These are phyloP conservation scores for Parnassius glacialis DNA, from an alignment of 2,888 invertebrate species.

Conservation along the genomic window DNA sequence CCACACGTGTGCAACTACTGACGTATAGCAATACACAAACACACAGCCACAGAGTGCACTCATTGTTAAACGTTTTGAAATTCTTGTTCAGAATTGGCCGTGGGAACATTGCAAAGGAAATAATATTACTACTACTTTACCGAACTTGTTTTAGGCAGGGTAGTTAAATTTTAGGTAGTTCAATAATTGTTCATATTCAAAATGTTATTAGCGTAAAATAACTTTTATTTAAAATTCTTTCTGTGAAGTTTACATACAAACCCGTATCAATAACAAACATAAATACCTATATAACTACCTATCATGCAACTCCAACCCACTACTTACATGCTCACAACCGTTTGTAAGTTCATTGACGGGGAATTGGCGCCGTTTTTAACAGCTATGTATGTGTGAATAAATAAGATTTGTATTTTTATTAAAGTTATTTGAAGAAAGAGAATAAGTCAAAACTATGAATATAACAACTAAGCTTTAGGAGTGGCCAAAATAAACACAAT, in stretches of 20 bases:
- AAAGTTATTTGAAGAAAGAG: constrained; percentile 5
- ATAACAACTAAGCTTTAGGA: constrained; percentile 23
- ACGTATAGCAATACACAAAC: constrained; percentile 35
- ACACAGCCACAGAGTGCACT: constrained; percentile 52
- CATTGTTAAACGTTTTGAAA: constrained; percentile 73
- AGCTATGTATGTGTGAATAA: constrained; percentile 15
- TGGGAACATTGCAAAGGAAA: constrained; percentile 52
- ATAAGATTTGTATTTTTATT: constrained; percentile 1
- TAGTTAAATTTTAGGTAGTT: too few relatives aligned
- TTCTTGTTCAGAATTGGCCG: constrained; percentile 67
- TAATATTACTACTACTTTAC: constrained; percentile 10
- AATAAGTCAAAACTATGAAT: constrained; percentile 25
- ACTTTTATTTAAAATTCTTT: too few relatives aligned
- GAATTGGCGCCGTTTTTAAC: constrained; percentile 48
- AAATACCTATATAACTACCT: constrained; percentile 17
- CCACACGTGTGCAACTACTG: constrained; percentile 35
- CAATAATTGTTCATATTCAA: not conserved
- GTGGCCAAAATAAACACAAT: constrained; percentile 22
- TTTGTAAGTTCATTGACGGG: constrained; percentile 52
- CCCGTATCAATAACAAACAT: constrained; percentile 14
- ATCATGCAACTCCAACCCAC: constrained; percentile 23
- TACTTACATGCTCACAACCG: constrained; percentile 36
- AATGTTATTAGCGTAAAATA: not conserved
- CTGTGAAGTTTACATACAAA: too few relatives aligned
- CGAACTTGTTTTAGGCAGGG: not conserved